Evolutionary conservation across 2,113 vertebrate genomes (phyloP), one percentile per base, ranked within the genome.

Genomic region (Paratilapia polleni): DNA sequence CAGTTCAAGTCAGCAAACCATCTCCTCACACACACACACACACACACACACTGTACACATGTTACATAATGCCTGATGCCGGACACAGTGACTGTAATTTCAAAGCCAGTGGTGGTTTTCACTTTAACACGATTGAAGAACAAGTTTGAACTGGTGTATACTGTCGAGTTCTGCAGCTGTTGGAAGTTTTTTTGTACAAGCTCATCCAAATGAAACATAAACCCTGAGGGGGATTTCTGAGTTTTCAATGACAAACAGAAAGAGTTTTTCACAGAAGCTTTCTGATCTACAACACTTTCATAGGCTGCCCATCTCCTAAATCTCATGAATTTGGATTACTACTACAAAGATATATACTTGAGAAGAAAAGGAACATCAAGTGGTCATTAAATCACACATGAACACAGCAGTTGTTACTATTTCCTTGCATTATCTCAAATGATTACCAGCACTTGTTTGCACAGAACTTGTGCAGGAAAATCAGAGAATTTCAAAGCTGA

Each of bases 71-170:
- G 3, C 12, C 41, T 20, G 9, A 61, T 38, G 24, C 49, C 10
- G 26, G 24, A 57, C 49, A 52, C 6, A 43, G 20, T 17, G 8
- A 38, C 24, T 85, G 77, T 74, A 4, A 83, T 58, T n/a, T 43
- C 54, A 58, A 13, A 36, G 5, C 56, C 8, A 14, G 13, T 14
- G 17, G 10, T 52, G 43, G 4, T 3, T 86, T 85, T 73, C 20
- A 4, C 76, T 63, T 24, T 56, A 2, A 83, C 74, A 77, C 28
- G 10, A 47, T 24, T 2, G 3, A 13, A 19, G 22, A 78, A 49
- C 89, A 78, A 61, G 89, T 88, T 31, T 28, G 36, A 77, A 84
- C 89, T 43, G 13, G 85, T 31, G 2, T 1, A 4, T 12, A 13
- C 5, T 28, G 22, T 2, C 1, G 49, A 63, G 58, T 38, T 74